Conservation (phyloP, 2,113 vertebrate species). For the Oophaga pumilio region DNA sequence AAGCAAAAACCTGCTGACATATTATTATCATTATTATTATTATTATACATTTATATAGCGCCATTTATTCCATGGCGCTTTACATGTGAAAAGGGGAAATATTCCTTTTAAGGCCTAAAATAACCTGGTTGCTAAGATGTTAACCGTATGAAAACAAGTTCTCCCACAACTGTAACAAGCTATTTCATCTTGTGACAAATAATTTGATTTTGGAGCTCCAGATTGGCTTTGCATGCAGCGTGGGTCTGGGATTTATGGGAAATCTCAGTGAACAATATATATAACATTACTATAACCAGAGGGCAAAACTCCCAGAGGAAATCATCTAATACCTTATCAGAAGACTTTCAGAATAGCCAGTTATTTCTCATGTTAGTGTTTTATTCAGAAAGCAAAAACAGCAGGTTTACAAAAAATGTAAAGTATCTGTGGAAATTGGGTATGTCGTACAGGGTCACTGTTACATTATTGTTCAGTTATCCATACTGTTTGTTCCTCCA, state of each 20-base stretch:
- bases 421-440: neutral
- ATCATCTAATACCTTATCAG: conserved; percentile 8
- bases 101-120: too few relatives aligned
- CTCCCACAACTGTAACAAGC: neutral
- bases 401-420: neutral
- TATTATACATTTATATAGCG: too few relatives aligned
- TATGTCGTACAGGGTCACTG: neutral
- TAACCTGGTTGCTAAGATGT: neutral
- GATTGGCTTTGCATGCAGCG: neutral
- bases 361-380: conserved; percentile 2
- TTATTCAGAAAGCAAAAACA: conserved; percentile 1
- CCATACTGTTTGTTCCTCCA: neutral
- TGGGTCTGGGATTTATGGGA: conserved; percentile 12
- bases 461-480: neutral
- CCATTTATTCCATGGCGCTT: too few relatives aligned
- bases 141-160: neutral
- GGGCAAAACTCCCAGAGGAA: conserved; percentile 21
- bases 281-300: conserved; percentile 38
- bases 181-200: neutral
- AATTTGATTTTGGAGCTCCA: neutral
- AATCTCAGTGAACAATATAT: conserved; percentile 8
- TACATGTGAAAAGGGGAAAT: too few relatives aligned
- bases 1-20: too few relatives aligned
- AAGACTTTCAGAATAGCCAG: conserved; percentile 17
- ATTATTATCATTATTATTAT: too few relatives aligned